Evolutionary conservation across 2,113 vertebrate species (phyloP).

Genomic region (Pomatostomus ruficeps): DNA sequence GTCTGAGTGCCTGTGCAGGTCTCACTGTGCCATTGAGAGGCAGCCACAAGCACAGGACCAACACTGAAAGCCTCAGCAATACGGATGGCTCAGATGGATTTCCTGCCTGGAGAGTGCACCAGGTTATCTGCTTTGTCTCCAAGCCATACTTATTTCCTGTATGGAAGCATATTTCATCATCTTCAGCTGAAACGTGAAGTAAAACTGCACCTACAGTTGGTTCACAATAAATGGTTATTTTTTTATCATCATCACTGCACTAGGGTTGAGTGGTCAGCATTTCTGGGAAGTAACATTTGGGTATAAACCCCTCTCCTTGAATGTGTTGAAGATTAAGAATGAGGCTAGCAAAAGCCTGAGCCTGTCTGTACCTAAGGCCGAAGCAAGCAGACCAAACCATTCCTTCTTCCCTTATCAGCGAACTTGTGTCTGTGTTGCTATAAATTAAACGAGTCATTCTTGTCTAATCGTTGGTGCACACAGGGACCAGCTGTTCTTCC

Average conservation of each 20-base stretch:
- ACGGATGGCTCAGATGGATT: not conserved
- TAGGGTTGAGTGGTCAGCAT: not conserved
- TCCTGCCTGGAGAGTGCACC: not conserved
- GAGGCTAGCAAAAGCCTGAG: not conserved
- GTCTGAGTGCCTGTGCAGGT: not conserved
- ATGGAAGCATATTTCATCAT: not conserved
- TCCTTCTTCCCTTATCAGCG: not conserved
- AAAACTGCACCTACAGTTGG: not conserved
- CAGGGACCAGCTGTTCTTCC: not conserved
- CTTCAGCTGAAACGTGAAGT: not conserved
- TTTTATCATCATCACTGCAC: not conserved
- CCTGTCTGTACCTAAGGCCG: not conserved
- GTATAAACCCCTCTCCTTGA: not conserved
- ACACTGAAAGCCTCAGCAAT: not conserved
- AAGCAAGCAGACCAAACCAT: not conserved
- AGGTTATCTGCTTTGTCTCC: not conserved
- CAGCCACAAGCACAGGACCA: rapidly evolving
- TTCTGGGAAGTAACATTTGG: not conserved
- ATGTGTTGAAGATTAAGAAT: not conserved
- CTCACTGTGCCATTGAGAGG: rapidly evolving
- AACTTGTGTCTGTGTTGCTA: not conserved
- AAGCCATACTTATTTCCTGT: not conserved
- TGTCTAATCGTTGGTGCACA: not conserved
- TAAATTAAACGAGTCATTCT: not conserved
- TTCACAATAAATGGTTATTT: not conserved